Percentiles rank a stretch among this genome's conserved stretches.
Evolutionary conservation across 2,888 invertebrate species (phyloP).

Genomic region (Harpalus rufipes): DNA sequence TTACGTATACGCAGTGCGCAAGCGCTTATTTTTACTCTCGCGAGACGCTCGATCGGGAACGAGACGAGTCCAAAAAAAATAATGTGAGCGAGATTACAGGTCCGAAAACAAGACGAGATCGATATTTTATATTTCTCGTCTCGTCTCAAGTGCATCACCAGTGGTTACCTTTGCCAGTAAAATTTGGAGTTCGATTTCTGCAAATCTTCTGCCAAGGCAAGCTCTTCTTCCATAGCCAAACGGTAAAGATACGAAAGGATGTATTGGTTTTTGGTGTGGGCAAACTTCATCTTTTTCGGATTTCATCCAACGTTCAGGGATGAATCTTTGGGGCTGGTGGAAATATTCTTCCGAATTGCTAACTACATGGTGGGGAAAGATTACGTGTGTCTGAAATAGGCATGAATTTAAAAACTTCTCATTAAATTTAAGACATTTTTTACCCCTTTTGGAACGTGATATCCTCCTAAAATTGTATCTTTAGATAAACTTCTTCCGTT

Average conservation of each 20-base stretch:
- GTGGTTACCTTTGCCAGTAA: conserved; percentile 84
- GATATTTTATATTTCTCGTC: no score
- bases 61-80: no score
- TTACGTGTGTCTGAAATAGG: conserved; percentile 83
- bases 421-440: conserved; percentile 68
- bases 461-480: conserved; percentile 87
- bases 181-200: conserved; percentile 88
- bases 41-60: no score
- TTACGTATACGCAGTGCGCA: no score
- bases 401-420: background rate
- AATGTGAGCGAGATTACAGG: no score
- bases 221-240: conserved; percentile 88
- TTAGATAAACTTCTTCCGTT: conserved; percentile 88
- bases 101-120: no score
- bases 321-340: conserved; percentile 83
- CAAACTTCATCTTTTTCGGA: conserved; percentile 73
- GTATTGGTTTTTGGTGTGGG: conserved; percentile 80
- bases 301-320: conserved; percentile 90
- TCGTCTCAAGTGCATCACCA: no score
- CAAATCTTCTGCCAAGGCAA: conserved; percentile 89
- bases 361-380: conserved; percentile 88
- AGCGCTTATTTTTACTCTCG: no score
- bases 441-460: conserved; percentile 90
- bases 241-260: conserved; percentile 87
- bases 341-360: conserved; percentile 87